Evolutionary conservation across 2,888 invertebrate genomes (phyloP), one percentile per base, ranked within the genome.

Genomic region (Reticulitermes lucifugus): DNA sequence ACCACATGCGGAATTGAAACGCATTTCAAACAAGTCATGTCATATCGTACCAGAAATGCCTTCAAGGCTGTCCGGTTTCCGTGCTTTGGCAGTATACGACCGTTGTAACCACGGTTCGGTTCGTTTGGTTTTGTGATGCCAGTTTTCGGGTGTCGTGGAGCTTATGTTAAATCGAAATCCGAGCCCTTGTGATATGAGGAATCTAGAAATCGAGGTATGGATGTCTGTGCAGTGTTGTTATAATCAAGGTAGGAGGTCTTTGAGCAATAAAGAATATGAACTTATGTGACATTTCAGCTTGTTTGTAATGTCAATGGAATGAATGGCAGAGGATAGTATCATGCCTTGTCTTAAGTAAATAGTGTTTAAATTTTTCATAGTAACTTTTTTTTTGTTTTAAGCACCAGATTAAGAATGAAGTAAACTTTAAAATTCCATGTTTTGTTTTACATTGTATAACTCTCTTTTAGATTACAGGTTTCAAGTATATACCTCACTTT

Each of bases 121-220:
- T 29, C 79, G 79, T 55, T 29, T 60, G 21, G 35, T 73, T 25
- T 29, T 25, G 18, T 70, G 65, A 12, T 41, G 41, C 25, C 70
- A 43, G 81, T 65, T 46, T 43, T 70, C 70, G 81, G 81, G 25
- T 46, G 18, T 81, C 81, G 70, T 70, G 81, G 43, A 65, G 81
- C 70, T 81, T 81, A 70, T 81, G 51, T 77, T 77, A 43, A 65
- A 60, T 81, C 14, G 60, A 60, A 81, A 41, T 81, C 81, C 25
- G 22, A 35, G 81, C 25, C 70, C 65, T 81, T 60, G 81, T 70
- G 81, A 81, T 77, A 81, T 81, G 81, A 59, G 81, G 81, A 65
- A 70, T 70, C 81, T 46, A 41, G 81, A 43, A 81, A 81, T 81
- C 41, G 81, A 81, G 81, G 81, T 81, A 81, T 81, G 81, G 81